phyloP scores from a whole-genome alignment of 2,797 vertebrate genomes.

The Eulemur rubriventer region DNA sequence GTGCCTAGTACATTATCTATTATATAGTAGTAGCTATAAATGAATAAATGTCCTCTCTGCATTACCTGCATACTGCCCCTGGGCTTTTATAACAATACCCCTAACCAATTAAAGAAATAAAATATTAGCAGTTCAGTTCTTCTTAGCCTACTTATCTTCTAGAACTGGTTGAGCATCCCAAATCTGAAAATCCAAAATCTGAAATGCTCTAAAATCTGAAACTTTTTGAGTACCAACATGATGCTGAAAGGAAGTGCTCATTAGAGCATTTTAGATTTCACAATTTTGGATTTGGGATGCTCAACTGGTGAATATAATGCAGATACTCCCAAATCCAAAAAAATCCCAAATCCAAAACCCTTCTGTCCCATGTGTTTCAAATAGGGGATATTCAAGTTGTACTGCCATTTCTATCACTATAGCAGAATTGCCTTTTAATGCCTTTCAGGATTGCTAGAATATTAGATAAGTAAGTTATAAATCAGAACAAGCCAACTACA shows the following conservation, averaged over 20 bases:
- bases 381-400: not conserved
- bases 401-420: not conserved
- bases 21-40: constrained; percentile 15
- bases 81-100: not conserved
- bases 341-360: not conserved
- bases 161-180: not conserved
- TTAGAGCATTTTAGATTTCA: not conserved
- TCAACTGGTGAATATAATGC: not conserved
- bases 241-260: not conserved
- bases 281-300: not conserved
- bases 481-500: not conserved
- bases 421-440: constrained; percentile 4
- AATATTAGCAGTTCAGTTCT: not conserved
- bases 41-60: not conserved
- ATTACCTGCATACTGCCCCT: not conserved
- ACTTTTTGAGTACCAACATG: not conserved
- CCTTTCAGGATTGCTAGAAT: constrained; percentile 5
- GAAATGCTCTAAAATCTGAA: not conserved
- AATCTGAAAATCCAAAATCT: not conserved
- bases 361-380: not conserved
- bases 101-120: constrained; percentile 19
- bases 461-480: constrained; percentile 14
- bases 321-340: not conserved
- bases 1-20: not conserved
- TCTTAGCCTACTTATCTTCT: not conserved